Evolutionary conservation across 2,113 vertebrate species (phyloP).

Genomic region (Oenanthe melanoleuca): DNA sequence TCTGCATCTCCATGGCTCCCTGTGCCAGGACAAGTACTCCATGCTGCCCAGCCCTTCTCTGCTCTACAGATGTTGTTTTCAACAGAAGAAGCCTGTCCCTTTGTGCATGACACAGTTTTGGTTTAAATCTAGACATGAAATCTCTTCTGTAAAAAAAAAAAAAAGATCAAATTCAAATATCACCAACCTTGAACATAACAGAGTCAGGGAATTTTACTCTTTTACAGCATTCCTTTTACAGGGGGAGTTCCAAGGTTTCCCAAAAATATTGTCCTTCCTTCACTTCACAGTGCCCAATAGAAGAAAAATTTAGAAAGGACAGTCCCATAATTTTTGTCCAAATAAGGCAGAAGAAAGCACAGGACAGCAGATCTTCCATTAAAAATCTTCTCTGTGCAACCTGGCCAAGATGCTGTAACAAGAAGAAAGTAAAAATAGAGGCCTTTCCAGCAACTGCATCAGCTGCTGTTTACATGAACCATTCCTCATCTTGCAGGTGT

Average conservation of each 20-base stretch:
- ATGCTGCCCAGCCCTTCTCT: background rate
- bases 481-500: background rate
- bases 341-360: background rate
- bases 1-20: background rate
- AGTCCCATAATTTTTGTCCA: background rate
- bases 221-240: background rate
- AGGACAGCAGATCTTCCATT: background rate
- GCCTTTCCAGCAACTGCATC: background rate
- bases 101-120: background rate
- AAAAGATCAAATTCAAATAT: background rate
- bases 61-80: background rate
- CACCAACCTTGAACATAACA: background rate
- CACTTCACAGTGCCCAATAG: background rate
- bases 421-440: background rate
- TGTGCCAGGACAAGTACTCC: background rate
- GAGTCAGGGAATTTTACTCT: background rate
- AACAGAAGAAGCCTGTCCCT: background rate
- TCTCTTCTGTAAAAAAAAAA: background rate
- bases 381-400: background rate
- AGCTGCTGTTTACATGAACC: background rate
- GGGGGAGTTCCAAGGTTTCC: background rate
- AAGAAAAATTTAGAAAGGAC: accelerated
- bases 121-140: background rate
- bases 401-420: background rate
- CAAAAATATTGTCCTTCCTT: background rate